phyloP scores from a whole-genome alignment of 2,888 invertebrate species.

The Scaptomyza parva region DNA sequence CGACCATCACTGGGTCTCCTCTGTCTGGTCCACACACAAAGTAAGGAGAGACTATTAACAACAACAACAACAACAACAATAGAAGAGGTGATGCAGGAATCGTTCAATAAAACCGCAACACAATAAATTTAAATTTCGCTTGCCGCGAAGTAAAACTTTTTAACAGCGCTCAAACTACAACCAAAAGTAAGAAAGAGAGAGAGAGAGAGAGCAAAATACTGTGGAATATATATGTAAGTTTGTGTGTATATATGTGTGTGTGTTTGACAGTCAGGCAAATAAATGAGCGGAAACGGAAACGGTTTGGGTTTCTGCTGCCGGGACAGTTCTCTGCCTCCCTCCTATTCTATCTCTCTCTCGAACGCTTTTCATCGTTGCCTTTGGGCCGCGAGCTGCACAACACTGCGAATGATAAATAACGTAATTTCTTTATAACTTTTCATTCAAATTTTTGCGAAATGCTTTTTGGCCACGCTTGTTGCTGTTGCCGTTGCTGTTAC shows the following conservation, averaged over 20 bases:
- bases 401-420: constrained; percentile 76
- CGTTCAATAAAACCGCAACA: constrained; percentile 75
- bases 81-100: constrained; percentile 33
- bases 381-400: constrained; percentile 43
- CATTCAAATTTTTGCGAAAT: constrained; percentile 70
- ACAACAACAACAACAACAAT: not conserved
- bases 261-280: constrained; percentile 72
- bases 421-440: constrained; percentile 79
- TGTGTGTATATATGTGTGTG: constrained; percentile 34
- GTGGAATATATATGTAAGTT: constrained; percentile 17
- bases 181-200: constrained; percentile 12
- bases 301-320: constrained; percentile 63
- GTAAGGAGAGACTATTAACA: constrained; percentile 12
- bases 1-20: not conserved
- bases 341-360: constrained; percentile 10
- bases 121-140: constrained; percentile 77
- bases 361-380: constrained; percentile 5
- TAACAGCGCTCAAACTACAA: constrained; percentile 69
- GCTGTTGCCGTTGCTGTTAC: too few relatives aligned
- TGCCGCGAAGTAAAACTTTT: constrained; percentile 67
- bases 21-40: not conserved
- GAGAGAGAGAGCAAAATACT: constrained; percentile 1
- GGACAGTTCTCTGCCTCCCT: constrained; percentile 20
- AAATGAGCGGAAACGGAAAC: constrained; percentile 78
- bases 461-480: constrained; percentile 56